Evolutionary conservation across 2,797 vertebrate species (phyloP), one percentile per base, ranked within the genome.

Genomic region (Notolepis coatsorum): DNA sequence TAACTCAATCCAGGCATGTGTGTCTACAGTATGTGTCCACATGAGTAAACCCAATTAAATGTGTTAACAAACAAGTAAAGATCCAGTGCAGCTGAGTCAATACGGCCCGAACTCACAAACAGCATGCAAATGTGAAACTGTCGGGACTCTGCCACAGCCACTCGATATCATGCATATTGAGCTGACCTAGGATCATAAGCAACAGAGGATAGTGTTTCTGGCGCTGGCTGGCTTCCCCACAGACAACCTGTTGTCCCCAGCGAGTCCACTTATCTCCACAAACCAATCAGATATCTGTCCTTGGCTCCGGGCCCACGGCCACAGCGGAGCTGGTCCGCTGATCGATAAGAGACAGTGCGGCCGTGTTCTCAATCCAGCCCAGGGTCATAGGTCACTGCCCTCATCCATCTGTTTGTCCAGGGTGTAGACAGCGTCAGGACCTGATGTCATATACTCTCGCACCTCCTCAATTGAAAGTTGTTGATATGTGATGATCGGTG

Each of bases 21-120:
- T 66, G 61, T 73, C 79, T 88, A 84, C 82, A 81, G n/a, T n/a
- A n/a, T n/a, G n/a, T 77, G 77, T 89, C 79, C 67, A 88, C 78
- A 76, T 59, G 75, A 85, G 79, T 88, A 87, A 91, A 89, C 82
- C 86, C 86, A 91, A 92, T 93, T 91, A 90, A 91, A 93, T 79
- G 82, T 91, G 88, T 89, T 91, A 91, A 89, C 86, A 92, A 92
- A 92, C 89, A 91, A 88, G 89, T 84, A 90, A 90, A 91, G 85
- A 91, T 93, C 84, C 85, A 90, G 85, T 90, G 82, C 81, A 57
- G 65, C 66, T 47, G 54, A 84, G 87, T 93, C 91, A 86, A 93
- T 93, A 90, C 66, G 15, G 80, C 55, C 56, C 52, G 62, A 77
- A 77, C 81, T 80, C 75, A 66, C 78, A 53, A 67, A 52, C 75